A percentile compares a stretch with the other conserved stretches of the same genome.
Evolutionary conservation across 2,888 invertebrate genomes (phyloP).

Genomic region (Spicauda simplicius): DNA sequence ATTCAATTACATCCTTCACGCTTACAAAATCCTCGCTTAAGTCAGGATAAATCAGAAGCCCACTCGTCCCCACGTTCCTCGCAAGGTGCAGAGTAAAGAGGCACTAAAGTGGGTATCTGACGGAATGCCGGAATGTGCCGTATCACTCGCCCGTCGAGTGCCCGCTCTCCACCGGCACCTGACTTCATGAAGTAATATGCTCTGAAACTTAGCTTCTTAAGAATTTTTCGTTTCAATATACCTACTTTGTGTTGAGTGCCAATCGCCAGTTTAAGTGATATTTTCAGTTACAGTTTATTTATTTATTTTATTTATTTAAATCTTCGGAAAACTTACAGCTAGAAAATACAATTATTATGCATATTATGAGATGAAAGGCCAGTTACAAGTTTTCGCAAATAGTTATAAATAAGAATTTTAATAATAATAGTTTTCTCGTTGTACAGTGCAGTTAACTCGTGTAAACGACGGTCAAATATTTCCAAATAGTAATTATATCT

Average conservation of each 20-base stretch:
- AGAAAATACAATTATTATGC: too few relatives aligned
- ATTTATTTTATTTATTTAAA: too few relatives aligned
- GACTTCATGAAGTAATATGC: background rate
- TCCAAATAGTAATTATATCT: too few relatives aligned
- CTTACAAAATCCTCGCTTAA: background rate
- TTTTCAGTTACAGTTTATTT: too few relatives aligned
- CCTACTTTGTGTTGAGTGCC: too few relatives aligned
- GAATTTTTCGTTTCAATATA: too few relatives aligned
- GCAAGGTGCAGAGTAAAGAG: slow-evolving; percentile 23
- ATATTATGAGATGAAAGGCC: too few relatives aligned
- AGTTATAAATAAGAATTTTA: background rate
- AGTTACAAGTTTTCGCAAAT: too few relatives aligned
- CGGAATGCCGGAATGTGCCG: slow-evolving; percentile 23
- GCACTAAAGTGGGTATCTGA: slow-evolving; percentile 19
- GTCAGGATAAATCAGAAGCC: background rate
- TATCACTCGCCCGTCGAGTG: slow-evolving; percentile 24
- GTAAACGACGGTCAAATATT: too few relatives aligned
- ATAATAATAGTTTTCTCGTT: background rate
- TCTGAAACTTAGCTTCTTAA: background rate
- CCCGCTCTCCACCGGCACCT: background rate
- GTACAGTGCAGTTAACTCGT: too few relatives aligned
- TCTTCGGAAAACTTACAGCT: too few relatives aligned
- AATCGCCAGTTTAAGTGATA: too few relatives aligned
- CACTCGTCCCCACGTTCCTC: slow-evolving; percentile 5
- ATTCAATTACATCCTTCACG: background rate